Evolutionary conservation across 2,888 invertebrate species (phyloP), one percentile per base, ranked within the genome.

Genomic region (Xiphydria camelus): DNA sequence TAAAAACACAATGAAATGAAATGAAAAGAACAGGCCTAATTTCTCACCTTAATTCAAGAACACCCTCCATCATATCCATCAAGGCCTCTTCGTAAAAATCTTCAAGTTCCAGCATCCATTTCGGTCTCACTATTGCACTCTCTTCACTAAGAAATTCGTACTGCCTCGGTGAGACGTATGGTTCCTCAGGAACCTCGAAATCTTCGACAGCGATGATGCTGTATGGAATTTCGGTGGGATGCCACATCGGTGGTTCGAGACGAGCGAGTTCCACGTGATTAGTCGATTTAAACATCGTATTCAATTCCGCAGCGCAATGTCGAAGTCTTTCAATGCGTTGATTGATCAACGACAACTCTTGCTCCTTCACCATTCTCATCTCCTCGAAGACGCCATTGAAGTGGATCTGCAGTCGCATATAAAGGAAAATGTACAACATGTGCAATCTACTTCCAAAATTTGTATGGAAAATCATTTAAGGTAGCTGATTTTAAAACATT

Each of bases 51-150:
- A 89, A 83, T 78, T 93, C 91, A 23, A 94, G 78, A 12, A 91
- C 88, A 1, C 93, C 93, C 64, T 92, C 91, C 91, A 91, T 91
- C 89, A 91, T 91, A 0, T 79, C 79, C 12, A 85, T 80, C 12
- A 91, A 78, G 0, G 89, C 86, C 15, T 83, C 78, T 56, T 85
- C 82, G 57, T 83, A 80, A 71, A 89, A 90, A 74, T 91, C 88
- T 64, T 89, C 86, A 41, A 82, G 79, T 58, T 82, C 73, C 34
- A 65, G 83, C 83, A 33, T 77, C 3, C 40, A 38, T 4, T 18
- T 18, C 10, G 37, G 26, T 32, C 7, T 23, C 5, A 32, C 18
- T 10, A 38, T 29, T 12, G 78, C 78, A 40, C 76, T 73, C 53
- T 73, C 60, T 18, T 72, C 70, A 41, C 78, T 76, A 23, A 75